A percentile compares a stretch with the other conserved stretches of the same genome.
phyloP scores from a whole-genome alignment of 2,797 vertebrate species.

The Enteromius argenteus region DNA sequence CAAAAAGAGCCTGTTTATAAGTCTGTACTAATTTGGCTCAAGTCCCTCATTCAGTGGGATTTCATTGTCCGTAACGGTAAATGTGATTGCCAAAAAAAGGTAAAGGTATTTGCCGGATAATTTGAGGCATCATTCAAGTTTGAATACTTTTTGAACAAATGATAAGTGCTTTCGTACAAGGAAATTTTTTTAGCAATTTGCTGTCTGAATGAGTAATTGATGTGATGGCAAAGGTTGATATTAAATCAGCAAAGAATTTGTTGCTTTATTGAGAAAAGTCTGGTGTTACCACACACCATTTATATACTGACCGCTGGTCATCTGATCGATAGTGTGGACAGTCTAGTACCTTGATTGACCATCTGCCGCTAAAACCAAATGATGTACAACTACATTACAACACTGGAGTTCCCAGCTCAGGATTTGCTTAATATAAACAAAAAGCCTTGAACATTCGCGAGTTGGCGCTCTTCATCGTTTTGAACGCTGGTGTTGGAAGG shows the following conservation, averaged over 20 bases:
- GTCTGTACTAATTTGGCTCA: not conserved
- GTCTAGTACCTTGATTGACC: not conserved
- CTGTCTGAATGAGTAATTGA: conserved; percentile 12
- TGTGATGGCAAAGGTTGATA: conserved; percentile 18
- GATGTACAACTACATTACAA: not conserved
- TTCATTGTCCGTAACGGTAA: not conserved
- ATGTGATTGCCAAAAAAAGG: not conserved
- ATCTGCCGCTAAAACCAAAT: not conserved
- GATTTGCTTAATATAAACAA: not conserved
- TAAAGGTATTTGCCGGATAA: not conserved
- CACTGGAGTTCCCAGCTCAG: not conserved
- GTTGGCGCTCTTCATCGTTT: conserved; percentile 49
- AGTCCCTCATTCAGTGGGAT: not conserved
- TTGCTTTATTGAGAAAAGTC: not conserved
- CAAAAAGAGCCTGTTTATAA: not conserved
- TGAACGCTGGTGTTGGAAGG: conserved; percentile 41
- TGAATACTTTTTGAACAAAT: not conserved
- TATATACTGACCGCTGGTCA: not conserved
- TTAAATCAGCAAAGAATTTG: conserved; percentile 19
- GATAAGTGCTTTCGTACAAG: conserved; percentile 6
- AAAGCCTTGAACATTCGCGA: conserved; percentile 18
- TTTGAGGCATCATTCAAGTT: conserved; percentile 1
- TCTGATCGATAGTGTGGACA: conserved; percentile 11
- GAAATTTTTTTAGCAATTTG: conserved; percentile 1
- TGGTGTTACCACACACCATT: not conserved